Base-by-base conservation (phyloP, 2,888 invertebrate genomes). In the Meteorus colon region DNA sequence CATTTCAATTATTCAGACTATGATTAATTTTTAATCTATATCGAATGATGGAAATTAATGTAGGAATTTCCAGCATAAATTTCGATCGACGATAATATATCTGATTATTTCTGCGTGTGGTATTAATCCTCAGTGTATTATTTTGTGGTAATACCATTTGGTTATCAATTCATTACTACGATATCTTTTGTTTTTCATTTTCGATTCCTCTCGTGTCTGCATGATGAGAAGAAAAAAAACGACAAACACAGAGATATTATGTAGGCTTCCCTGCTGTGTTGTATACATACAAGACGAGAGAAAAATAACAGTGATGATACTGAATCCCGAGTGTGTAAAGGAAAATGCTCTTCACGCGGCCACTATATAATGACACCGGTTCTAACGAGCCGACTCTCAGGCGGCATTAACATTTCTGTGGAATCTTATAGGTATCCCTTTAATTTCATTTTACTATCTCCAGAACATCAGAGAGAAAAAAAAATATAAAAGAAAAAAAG, bases 321-420 rank as follows among this genome's bases (percentile, higher is more conserved):
- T n/a, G 8, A 19, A 19, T 19, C 5, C 6, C 10, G 1, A 19
- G 4, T 19, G n/a, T 19, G 55, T 55, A 19, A 6, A 55, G 55
- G 55, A 55, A 55, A 55, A 55, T 55, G 19, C 19, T n/a, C n/a
- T 55, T 55, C 19, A 55, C 19, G 10, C 19, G 55, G 10, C 24
- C 19, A 55, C 55, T 4, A 48, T 55, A 10, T 55, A 55, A 55
- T 55, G 55, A 55, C 55, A 55, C 55, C 19, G 19, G 55, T 55
- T 55, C 55, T 55, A 55, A 55, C 19, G 55, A 55, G 55, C 55
- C 55, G 19, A 55, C 55, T n/a, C 4, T 19, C 19, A 55, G 2
- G 55, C 19, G 24, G 19, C 10, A 19, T 10, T 6, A 55, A 55
- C 55, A 55, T 55, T 69, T 51, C 31, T 34, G 24, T 4, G 37